phyloP scores from a whole-genome alignment of 2,888 invertebrate species.

The Oegoconia quadripuncta region DNA sequence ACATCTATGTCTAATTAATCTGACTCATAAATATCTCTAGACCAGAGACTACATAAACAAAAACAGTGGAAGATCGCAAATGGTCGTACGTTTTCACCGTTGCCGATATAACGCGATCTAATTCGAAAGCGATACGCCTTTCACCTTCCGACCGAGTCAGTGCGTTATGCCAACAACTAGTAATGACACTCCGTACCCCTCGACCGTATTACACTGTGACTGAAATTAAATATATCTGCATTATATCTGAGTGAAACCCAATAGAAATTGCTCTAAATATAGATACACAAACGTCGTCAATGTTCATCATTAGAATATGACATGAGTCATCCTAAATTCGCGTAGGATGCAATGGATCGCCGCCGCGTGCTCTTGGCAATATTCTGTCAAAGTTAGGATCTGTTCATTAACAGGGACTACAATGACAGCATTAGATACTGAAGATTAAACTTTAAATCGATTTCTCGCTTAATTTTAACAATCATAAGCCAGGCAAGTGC shows the following conservation, averaged over 20 bases:
- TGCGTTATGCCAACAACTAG: slow-evolving; percentile 33
- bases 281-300: slow-evolving; percentile 15
- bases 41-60: not conserved
- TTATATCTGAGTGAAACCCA: too few relatives aligned
- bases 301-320: slow-evolving; percentile 37
- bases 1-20: not conserved
- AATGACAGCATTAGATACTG: too few relatives aligned
- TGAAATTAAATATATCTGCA: not conserved
- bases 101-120: slow-evolving; percentile 68
- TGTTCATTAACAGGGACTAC: too few relatives aligned
- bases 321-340: slow-evolving; percentile 38
- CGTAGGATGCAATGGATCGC: slow-evolving; percentile 36
- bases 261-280: not conserved
- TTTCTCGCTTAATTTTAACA: too few relatives aligned
- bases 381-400: too few relatives aligned
- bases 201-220: not conserved
- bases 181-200: slow-evolving; percentile 10
- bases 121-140: slow-evolving; percentile 77
- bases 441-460: too few relatives aligned
- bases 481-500: too few relatives aligned
- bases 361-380: slow-evolving; percentile 38
- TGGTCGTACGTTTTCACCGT: slow-evolving; percentile 47
- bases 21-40: not conserved
- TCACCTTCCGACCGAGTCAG: slow-evolving; percentile 63
- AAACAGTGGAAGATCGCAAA: slow-evolving; percentile 1